These are phyloP conservation scores for Psilopsiagon aurifrons DNA, from an alignment of 2,113 vertebrate species.

Conservation along the genomic window DNA sequence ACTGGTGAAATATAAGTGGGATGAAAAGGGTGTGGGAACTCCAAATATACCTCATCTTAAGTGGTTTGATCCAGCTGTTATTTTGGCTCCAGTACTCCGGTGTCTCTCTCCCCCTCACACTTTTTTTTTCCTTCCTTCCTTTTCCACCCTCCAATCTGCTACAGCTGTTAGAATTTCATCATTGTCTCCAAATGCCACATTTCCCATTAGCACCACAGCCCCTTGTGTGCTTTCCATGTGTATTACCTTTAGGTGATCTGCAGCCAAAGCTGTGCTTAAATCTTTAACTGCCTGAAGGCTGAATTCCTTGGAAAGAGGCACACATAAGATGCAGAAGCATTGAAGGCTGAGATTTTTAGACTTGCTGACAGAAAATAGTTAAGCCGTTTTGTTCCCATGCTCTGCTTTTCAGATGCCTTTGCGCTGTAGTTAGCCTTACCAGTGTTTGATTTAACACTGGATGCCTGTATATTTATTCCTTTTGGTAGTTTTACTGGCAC, in stretches of 20 bases:
- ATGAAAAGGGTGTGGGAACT: slow-evolving; percentile 10
- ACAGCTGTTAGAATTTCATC: slow-evolving; percentile 76
- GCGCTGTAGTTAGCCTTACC: neutral
- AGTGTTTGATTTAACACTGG: neutral
- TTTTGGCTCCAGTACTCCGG: neutral
- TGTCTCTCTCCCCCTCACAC: accelerated
- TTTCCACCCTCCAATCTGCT: neutral
- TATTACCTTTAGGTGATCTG: neutral
- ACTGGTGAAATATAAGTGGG: neutral
- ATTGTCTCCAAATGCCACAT: slow-evolving; percentile 27
- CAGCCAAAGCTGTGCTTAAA: neutral
- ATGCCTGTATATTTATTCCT: neutral
- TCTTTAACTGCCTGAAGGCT: neutral
- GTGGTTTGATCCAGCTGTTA: slow-evolving; percentile 44
- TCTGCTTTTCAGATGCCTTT: neutral
- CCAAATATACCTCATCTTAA: neutral
- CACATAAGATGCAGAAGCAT: neutral
- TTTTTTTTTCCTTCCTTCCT: neutral
- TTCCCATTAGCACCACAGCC: neutral
- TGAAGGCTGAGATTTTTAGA: neutral
- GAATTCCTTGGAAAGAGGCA: neutral
- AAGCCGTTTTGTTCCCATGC: neutral
- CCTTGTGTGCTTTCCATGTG: neutral
- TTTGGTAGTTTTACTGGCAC: neutral
- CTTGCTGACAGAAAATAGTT: neutral